A percentile compares a stretch with the other conserved stretches of the same genome.
phyloP scores from a whole-genome alignment of 2,888 invertebrate genomes.

The Heliconius aoede region DNA sequence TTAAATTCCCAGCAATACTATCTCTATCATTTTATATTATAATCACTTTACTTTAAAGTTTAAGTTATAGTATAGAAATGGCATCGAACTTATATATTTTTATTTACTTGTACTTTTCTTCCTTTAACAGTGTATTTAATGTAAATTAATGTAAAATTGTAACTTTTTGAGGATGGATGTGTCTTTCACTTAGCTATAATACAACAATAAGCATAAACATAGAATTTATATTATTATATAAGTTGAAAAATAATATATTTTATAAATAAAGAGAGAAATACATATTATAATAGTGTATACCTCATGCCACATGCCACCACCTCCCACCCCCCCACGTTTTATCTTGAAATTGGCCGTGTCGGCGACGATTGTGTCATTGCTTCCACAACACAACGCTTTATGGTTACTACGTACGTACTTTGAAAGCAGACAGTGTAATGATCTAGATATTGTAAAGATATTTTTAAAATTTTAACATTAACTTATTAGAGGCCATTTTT shows the following conservation, averaged over 20 bases:
- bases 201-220: too few relatives aligned
- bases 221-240: too few relatives aligned
- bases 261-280: background rate
- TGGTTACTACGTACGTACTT: conserved; percentile 57
- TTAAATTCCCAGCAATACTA: too few relatives aligned
- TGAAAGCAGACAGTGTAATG: conserved; percentile 50
- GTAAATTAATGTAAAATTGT: too few relatives aligned
- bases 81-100: background rate
- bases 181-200: too few relatives aligned
- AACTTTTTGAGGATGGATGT: too few relatives aligned
- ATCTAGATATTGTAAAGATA: conserved; percentile 28
- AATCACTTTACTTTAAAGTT: background rate
- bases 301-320: conserved; percentile 44
- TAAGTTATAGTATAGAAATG: background rate
- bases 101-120: background rate
- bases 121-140: background rate
- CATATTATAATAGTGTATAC: background rate
- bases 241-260: too few relatives aligned
- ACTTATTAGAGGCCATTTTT: too few relatives aligned
- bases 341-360: conserved; percentile 49
- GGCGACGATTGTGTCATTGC: conserved; percentile 57
- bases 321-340: conserved; percentile 49
- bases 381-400: conserved; percentile 75
- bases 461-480: conserved; percentile 10
- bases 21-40: too few relatives aligned